phyloP scores from a whole-genome alignment of 2,113 vertebrate species.

The Menura novaehollandiae region DNA sequence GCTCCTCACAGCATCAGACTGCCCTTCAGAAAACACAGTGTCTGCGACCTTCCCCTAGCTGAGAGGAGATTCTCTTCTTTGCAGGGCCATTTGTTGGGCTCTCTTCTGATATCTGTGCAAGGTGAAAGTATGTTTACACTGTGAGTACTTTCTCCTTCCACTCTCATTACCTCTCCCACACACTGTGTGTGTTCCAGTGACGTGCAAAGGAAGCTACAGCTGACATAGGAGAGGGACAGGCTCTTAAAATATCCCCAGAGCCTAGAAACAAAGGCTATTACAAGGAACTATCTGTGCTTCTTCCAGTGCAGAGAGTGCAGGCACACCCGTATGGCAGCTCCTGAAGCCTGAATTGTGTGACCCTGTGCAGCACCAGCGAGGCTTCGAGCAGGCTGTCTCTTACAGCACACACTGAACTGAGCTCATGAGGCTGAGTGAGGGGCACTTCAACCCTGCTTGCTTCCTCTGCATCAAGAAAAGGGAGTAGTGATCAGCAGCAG shows the following conservation, averaged over 20 bases:
- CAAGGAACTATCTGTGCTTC: slow-evolving; percentile 10
- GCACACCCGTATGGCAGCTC: neutral
- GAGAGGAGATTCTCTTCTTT: neutral
- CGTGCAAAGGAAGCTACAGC: neutral
- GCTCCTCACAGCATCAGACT: neutral
- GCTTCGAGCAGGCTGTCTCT: neutral
- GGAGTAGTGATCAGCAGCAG: neutral
- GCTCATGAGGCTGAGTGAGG: neutral
- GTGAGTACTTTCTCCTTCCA: slow-evolving; percentile 16
- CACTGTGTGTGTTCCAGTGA: slow-evolving; percentile 5
- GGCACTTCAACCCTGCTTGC: neutral
- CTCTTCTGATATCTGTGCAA: neutral
- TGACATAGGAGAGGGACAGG: neutral
- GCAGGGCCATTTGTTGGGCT: neutral
- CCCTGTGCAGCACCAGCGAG: neutral
- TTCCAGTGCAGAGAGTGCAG: neutral
- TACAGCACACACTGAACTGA: neutral
- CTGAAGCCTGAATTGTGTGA: neutral
- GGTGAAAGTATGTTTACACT: slow-evolving; percentile 10
- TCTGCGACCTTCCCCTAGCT: neutral
- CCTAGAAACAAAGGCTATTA: slow-evolving; percentile 1
- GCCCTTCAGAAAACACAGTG: neutral
- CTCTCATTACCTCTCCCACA: slow-evolving; percentile 17
- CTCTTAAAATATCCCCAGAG: neutral
- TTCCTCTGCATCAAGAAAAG: neutral